These are phyloP conservation scores for Limenitis arthemis DNA, from an alignment of 2,888 invertebrate genomes.

Conservation along the genomic window DNA sequence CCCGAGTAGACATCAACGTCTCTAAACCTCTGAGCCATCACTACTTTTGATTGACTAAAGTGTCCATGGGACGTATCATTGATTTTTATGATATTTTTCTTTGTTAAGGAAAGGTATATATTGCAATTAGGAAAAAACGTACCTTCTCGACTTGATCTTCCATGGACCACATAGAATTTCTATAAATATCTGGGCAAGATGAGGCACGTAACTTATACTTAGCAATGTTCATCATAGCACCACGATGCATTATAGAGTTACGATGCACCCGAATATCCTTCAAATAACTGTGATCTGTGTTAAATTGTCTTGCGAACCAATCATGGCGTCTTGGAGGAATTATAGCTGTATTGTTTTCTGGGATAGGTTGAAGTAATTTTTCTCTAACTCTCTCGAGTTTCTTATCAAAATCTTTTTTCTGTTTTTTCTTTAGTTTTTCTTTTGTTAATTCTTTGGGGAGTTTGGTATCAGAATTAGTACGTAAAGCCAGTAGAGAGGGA, in stretches of 20 bases:
- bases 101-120: no score
- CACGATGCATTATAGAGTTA: slow-evolving; percentile 89
- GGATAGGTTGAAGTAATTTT: slow-evolving; percentile 57
- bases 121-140: no score
- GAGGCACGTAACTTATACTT: slow-evolving; percentile 88
- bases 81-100: no score
- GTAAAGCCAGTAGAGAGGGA: slow-evolving; percentile 75
- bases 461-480: slow-evolving; percentile 76
- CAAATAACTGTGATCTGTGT: slow-evolving; percentile 76
- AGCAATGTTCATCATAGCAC: slow-evolving; percentile 88
- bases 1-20: no score
- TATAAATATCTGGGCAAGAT: slow-evolving; percentile 94
- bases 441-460: slow-evolving; percentile 51
- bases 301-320: slow-evolving; percentile 67
- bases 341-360: slow-evolving; percentile 52
- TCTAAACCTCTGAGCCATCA: no score
- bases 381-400: slow-evolving; percentile 55
- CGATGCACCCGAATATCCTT: slow-evolving; percentile 81
- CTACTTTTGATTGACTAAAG: no score
- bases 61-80: not conserved
- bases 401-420: slow-evolving; percentile 53
- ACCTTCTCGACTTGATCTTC: slow-evolving; percentile 79
- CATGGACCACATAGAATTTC: slow-evolving; percentile 88
- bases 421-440: slow-evolving; percentile 26
- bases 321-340: slow-evolving; percentile 47